phyloP scores from a whole-genome alignment of 2,797 vertebrate species.

The Argya squamiceps region DNA sequence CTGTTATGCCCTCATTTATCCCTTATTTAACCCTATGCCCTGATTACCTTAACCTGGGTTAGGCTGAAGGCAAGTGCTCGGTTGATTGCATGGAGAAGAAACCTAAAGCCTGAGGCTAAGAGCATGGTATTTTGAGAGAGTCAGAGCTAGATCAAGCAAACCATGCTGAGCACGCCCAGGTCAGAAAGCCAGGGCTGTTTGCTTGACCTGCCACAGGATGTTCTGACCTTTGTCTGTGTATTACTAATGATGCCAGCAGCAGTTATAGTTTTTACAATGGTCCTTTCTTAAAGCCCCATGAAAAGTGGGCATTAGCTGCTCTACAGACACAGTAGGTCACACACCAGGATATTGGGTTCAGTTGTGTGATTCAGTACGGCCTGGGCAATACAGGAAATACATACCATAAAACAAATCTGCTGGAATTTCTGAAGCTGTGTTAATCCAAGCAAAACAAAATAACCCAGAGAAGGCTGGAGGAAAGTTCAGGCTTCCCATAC shows the following conservation, averaged over 20 bases:
- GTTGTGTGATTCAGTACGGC: background rate
- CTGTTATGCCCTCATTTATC: background rate
- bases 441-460: constrained; percentile 37
- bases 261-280: background rate
- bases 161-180: fast-evolving
- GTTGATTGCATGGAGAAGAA: background rate
- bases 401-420: constrained; percentile 1
- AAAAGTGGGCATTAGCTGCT: background rate
- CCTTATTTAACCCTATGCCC: background rate
- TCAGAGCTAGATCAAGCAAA: background rate
- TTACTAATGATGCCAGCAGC: background rate
- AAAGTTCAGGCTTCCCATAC: background rate
- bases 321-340: background rate
- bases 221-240: background rate
- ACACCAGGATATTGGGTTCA: background rate
- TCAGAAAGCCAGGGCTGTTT: background rate
- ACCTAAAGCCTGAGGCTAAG: background rate
- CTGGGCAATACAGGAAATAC: constrained; percentile 7
- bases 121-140: background rate
- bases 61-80: background rate
- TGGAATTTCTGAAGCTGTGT: constrained; percentile 12
- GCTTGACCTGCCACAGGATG: background rate
- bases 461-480: background rate
- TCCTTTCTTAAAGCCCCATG: background rate
- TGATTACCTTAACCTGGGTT: background rate